These are phyloP conservation scores for Phalanger gymnotis DNA, from an alignment of 2,797 vertebrate genomes.

Conservation along the genomic window DNA sequence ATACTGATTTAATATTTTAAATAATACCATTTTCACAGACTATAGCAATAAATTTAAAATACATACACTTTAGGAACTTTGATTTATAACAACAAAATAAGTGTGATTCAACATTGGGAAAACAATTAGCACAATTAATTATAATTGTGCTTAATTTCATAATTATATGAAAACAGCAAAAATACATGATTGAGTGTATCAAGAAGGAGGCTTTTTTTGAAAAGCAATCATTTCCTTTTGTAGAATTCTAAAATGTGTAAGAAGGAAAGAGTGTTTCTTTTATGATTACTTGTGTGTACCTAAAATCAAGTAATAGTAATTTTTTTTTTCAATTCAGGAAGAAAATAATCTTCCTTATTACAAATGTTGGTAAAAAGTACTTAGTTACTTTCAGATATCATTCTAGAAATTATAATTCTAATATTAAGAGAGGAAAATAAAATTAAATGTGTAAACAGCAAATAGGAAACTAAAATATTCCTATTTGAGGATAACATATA, in stretches of 20 bases:
- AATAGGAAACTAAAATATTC: background rate
- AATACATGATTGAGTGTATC: background rate
- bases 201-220: background rate
- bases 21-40: background rate
- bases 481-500: background rate
- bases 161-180: background rate
- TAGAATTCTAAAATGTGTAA: background rate
- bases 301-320: background rate
- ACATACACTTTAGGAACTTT: background rate
- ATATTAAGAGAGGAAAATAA: background rate
- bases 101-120: background rate
- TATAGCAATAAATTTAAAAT: background rate
- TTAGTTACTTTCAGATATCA: background rate
- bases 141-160: no score
- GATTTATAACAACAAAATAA: background rate
- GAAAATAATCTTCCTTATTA: background rate
- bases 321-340: background rate
- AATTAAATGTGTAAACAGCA: background rate
- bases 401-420: background rate
- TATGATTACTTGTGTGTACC: background rate
- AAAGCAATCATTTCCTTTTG: background rate
- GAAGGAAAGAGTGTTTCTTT: background rate
- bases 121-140: background rate
- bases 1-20: background rate
- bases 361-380: background rate